These are phyloP conservation scores for Tyrophagus putrescentiae DNA, from an alignment of 1,140 invertebrate species.

Conservation along the genomic window DNA sequence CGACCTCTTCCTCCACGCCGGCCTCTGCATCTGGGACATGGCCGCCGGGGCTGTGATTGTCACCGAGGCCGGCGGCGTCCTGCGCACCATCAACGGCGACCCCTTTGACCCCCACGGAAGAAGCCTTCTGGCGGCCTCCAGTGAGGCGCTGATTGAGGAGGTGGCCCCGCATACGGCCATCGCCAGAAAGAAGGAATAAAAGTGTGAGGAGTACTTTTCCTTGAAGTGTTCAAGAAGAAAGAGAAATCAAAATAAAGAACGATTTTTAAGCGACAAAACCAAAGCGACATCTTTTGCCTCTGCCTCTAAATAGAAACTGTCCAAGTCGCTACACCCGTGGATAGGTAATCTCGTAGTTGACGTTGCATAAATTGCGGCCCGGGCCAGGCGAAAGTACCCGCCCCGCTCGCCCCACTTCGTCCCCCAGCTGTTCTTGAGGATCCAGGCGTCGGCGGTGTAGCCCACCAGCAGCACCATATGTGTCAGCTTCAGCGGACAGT, in stretches of 20 bases:
- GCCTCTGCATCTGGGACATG: slow-evolving; percentile 70
- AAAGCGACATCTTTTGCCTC: no score
- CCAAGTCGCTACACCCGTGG: not conserved
- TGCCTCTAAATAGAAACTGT: no score
- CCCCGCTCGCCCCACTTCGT: slow-evolving; percentile 8
- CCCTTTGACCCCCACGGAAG: slow-evolving; percentile 61
- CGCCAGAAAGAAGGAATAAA: no score
- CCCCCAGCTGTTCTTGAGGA: slow-evolving; percentile 16
- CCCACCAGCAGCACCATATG: slow-evolving; percentile 7
- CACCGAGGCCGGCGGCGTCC: slow-evolving; percentile 72
- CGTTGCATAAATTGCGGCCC: not conserved
- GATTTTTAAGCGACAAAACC: no score
- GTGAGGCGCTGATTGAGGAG: not conserved
- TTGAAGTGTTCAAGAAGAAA: no score
- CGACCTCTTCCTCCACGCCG: slow-evolving; percentile 75
- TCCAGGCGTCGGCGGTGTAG: not conserved
- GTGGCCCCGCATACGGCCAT: no score
- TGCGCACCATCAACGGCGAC: slow-evolving; percentile 68
- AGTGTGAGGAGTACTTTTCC: no score
- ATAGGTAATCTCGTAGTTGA: slow-evolving; percentile 2
- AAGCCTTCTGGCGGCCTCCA: slow-evolving; percentile 43
- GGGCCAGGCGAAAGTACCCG: slow-evolving; percentile 1
- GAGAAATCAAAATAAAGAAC: no score
- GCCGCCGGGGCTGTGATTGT: slow-evolving; percentile 71
- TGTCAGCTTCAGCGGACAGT: not conserved